Base-by-base conservation (phyloP, 2,888 invertebrate species). In the Anthrax anthrax region DNA sequence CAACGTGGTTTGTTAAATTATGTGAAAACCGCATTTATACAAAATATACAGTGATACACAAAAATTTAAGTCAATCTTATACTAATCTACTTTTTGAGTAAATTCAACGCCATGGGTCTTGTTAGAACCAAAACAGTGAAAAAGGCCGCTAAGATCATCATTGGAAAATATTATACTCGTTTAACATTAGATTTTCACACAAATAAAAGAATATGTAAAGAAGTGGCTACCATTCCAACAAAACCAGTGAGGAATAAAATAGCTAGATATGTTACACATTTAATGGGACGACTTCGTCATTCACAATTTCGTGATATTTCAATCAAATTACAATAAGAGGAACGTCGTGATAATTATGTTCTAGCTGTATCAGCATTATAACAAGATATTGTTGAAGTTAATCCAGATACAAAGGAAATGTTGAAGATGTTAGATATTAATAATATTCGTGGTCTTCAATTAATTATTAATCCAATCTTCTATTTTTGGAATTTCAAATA, bases 101-200 rank as follows among this genome's bases (percentile, higher is more conserved):
- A 9, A 1, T 32, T 5, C 1, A 12, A 3, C 1, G 13, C 13
- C 29, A 32, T 32, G 29, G 96, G 97, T 84, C 96, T 98, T 70
- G 98, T 99, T 59, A 81, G 98, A 72, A 99, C 98, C 53, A 99
- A 99, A 76, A 99, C 98, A 57, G 84, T 99, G 61, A 99, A 99
- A 74, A 98, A 98, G 75, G 97, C 97, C 64, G 90, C 97, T 50
- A 86, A 96, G 70, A 89, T 95, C 59, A 97, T 99, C 59, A 99
- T 99, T 69, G 98, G 99, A 72, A 98, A 99, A 68, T 98, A 99
- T 70, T 99, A 99, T 75, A 95, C 96, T 50, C 84, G 91, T 57
- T 74, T 99, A 60, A 96, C 96, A 48, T 77, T 92, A 60, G 98
- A 99, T 72, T 99, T 98, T 71, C 95, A 99, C 70, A 96, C 95